Conservation (phyloP, 2,888 invertebrate genomes). For the Hypomecis punctinalis region DNA sequence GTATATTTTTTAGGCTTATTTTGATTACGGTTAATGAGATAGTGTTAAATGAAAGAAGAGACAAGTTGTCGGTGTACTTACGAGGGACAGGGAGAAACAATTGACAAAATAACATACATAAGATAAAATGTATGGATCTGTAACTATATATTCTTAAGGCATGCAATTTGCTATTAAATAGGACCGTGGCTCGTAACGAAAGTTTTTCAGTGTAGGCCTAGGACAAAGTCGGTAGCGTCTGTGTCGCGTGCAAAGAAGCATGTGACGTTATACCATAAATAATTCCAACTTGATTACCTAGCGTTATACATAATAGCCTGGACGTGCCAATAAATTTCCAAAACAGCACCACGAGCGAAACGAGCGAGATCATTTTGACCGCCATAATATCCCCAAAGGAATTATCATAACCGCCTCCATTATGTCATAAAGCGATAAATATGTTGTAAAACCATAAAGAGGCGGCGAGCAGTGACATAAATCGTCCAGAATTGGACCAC, state of each 20-base stretch:
- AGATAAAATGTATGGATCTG: no score
- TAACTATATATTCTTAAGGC: no score
- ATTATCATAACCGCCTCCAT: constrained; percentile 71
- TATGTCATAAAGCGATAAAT: constrained; percentile 81
- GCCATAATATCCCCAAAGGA: constrained; percentile 49
- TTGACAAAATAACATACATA: no score
- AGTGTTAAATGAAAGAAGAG: no score
- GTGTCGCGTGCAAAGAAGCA: no score
- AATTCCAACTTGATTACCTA: neutral
- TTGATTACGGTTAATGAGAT: neutral
- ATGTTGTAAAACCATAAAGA: constrained; percentile 82
- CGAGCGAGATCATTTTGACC: constrained; percentile 47
- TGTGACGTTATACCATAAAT: neutral
- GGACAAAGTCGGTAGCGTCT: no score
- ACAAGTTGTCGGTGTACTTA: no score
- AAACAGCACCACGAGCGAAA: constrained; percentile 34
- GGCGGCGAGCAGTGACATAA: constrained; percentile 74
- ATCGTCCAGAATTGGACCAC: constrained; percentile 74
- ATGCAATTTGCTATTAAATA: no score
- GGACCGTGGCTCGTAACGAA: no score
- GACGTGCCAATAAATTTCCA: constrained; percentile 12
- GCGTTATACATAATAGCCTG: constrained; percentile 5
- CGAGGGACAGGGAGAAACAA: no score
- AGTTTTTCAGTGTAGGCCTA: no score
- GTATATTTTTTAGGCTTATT: neutral